Evolutionary conservation across 2,113 vertebrate genomes (phyloP).

Genomic region (Oncorhynchus clarkii): DNA sequence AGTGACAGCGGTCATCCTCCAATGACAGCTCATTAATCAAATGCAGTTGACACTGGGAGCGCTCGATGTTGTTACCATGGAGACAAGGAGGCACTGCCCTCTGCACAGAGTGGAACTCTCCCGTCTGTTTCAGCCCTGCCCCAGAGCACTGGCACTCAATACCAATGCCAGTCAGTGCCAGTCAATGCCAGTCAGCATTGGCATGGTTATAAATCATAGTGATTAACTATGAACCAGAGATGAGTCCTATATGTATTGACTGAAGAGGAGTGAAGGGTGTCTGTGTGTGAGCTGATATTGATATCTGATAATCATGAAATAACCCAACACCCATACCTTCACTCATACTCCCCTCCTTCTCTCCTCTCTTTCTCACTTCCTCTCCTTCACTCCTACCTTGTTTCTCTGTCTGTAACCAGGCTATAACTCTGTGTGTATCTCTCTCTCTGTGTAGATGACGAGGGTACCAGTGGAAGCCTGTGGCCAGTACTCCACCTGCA

Average conservation of each 20-base stretch:
- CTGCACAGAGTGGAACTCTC: neutral
- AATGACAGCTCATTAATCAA: conserved; percentile 67
- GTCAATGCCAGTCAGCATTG: conserved; percentile 62
- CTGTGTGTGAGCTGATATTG: neutral
- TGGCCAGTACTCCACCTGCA: conserved; percentile 86
- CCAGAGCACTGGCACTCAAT: conserved; percentile 38
- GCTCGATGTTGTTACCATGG: conserved; percentile 53
- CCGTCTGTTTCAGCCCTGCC: conserved; percentile 42
- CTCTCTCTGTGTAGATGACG: conserved; percentile 78
- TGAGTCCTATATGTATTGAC: conserved; percentile 13
- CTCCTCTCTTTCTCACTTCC: neutral
- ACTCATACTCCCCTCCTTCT: neutral
- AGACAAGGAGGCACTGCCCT: conserved; percentile 21
- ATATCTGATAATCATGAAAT: no score
- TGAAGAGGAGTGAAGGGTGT: neutral
- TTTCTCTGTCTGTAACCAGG: neutral
- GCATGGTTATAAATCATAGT: conserved; percentile 56
- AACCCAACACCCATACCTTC: neutral
- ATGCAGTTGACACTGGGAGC: conserved; percentile 49
- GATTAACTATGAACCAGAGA: conserved; percentile 25
- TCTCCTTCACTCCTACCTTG: neutral
- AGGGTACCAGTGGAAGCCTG: conserved; percentile 94
- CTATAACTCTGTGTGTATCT: conserved; percentile 21
- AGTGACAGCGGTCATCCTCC: conserved; percentile 66
- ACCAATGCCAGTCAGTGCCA: conserved; percentile 61